Conservation (phyloP, 2,888 invertebrate genomes). For the Cephonodes hylas region DNA sequence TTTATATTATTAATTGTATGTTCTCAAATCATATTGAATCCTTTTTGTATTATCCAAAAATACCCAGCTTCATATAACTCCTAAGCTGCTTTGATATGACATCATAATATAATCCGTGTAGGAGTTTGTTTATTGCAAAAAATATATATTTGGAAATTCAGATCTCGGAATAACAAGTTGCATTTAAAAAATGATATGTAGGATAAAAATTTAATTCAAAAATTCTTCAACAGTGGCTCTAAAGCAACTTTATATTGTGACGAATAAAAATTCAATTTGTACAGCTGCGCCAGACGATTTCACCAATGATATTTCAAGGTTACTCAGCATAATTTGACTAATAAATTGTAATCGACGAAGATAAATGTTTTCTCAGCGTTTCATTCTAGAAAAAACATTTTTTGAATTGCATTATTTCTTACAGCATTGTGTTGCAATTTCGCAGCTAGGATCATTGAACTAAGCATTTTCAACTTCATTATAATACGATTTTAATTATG, state of each 20-base stretch:
- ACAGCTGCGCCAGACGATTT: conserved; percentile 11
- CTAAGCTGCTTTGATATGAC: too few relatives aligned
- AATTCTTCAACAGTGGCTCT: background rate
- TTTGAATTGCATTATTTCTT: background rate
- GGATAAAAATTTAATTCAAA: background rate
- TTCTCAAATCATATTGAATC: too few relatives aligned
- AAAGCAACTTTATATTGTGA: background rate
- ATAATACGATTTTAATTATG: background rate
- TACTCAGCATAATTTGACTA: background rate
- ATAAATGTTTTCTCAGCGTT: too few relatives aligned
- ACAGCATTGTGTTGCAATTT: too few relatives aligned
- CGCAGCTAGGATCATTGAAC: background rate
- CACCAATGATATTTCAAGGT: conserved; percentile 4
- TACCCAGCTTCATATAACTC: too few relatives aligned
- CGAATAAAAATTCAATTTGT: background rate
- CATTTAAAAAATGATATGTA: background rate
- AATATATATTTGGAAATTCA: background rate
- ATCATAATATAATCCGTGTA: background rate
- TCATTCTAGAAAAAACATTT: too few relatives aligned
- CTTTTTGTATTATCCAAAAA: too few relatives aligned
- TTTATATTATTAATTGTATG: too few relatives aligned
- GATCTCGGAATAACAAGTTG: background rate
- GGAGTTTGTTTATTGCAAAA: background rate
- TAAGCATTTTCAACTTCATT: background rate
- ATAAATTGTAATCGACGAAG: background rate